These are phyloP conservation scores for Leptocoma aspasia DNA, from an alignment of 2,113 vertebrate genomes.

Conservation along the genomic window DNA sequence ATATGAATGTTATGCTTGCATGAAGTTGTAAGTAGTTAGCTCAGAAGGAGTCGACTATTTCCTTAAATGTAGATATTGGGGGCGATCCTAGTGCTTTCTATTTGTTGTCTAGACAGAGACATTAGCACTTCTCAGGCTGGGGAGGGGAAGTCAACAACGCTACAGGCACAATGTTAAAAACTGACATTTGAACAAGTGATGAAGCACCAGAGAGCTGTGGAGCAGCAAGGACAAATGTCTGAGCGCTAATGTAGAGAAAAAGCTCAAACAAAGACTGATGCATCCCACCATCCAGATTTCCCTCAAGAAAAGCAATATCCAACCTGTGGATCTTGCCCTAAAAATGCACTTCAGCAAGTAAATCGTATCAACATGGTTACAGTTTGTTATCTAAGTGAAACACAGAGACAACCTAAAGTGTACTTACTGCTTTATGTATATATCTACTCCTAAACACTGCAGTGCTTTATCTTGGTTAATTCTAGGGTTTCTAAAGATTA, in stretches of 20 bases:
- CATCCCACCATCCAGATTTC: neutral
- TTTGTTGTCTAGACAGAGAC: neutral
- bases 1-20: neutral
- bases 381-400: neutral
- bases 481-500: neutral
- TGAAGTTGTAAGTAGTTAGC: neutral
- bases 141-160: neutral
- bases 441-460: neutral
- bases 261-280: neutral
- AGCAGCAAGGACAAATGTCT: neutral
- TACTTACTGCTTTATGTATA: neutral
- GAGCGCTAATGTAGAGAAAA: neutral
- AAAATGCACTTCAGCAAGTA: neutral
- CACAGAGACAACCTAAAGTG: neutral
- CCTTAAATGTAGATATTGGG: neutral
- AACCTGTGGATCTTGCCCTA: neutral
- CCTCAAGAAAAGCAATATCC: neutral
- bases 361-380: neutral
- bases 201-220: neutral
- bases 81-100: accelerated
- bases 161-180: neutral
- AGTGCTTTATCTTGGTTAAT: neutral
- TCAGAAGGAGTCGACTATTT: neutral
- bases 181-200: neutral
- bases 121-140: neutral